phyloP scores from a whole-genome alignment of 2,113 vertebrate species.

The Canis aureus region DNA sequence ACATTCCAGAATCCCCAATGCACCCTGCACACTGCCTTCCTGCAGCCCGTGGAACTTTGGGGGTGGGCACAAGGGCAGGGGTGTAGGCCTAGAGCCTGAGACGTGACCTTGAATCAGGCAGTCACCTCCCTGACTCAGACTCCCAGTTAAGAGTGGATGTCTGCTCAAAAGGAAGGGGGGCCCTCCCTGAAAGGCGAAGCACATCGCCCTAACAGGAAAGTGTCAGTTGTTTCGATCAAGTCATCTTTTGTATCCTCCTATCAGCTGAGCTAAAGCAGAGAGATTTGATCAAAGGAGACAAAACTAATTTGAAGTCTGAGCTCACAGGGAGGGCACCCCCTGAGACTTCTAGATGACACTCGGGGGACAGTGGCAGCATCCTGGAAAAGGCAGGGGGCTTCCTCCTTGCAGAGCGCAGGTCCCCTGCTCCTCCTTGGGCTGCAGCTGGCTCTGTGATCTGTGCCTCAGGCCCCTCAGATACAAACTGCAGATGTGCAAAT shows the following conservation, averaged over 20 bases:
- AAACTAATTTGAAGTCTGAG: not conserved
- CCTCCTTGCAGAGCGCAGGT: not conserved
- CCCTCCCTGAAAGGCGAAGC: not conserved
- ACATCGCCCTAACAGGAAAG: fast-evolving
- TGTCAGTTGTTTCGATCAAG: not conserved
- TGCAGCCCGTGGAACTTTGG: not conserved
- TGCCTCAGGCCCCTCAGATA: not conserved
- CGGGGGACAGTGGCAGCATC: not conserved
- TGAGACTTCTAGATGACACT: not conserved
- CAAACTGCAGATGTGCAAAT: fast-evolving
- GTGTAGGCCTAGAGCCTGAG: fast-evolving
- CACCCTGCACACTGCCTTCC: not conserved
- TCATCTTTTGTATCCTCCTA: fast-evolving
- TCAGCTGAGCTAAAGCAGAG: not conserved
- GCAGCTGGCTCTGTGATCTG: fast-evolving
- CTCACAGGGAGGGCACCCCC: fast-evolving
- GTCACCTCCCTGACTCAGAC: not conserved
- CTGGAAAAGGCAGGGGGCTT: not conserved
- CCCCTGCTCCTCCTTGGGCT: fast-evolving
- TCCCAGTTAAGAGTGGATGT: fast-evolving
- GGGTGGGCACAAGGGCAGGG: not conserved
- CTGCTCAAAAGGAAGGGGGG: fast-evolving
- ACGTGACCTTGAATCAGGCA: fast-evolving
- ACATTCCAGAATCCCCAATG: not conserved
- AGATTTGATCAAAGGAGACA: not conserved